A percentile compares a stretch with the other conserved stretches of the same genome.
Conservation (phyloP, 2,113 vertebrate genomes). For the Oryzias melastigma region DNA sequence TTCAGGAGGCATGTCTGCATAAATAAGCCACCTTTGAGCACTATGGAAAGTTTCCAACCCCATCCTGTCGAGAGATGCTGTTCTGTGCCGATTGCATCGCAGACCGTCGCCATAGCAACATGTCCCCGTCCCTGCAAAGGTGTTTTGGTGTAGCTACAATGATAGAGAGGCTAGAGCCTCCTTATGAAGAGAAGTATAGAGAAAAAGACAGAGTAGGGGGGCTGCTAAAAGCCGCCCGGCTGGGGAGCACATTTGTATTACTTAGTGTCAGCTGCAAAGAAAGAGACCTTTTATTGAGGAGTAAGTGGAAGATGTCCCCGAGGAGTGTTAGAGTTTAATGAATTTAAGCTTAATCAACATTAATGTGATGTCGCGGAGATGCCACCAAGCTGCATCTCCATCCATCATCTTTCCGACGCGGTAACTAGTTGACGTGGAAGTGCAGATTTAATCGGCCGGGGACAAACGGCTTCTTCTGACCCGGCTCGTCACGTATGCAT, state of each 20-base stretch:
- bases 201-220: constrained; percentile 22
- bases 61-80: constrained; percentile 41
- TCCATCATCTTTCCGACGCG: constrained; percentile 35
- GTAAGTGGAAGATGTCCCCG: constrained; percentile 59
- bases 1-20: background rate
- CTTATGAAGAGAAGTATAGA: constrained; percentile 36
- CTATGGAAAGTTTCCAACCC: constrained; percentile 48
- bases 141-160: constrained; percentile 42
- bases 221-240: constrained; percentile 41
- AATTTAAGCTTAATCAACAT: constrained; percentile 64
- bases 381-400: constrained; percentile 45
- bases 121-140: constrained; percentile 46
- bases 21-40: constrained; percentile 46
- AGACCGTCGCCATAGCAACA: constrained; percentile 71
- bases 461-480: constrained; percentile 23
- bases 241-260: constrained; percentile 63
- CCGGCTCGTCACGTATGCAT: constrained; percentile 1
- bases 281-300: constrained; percentile 62
- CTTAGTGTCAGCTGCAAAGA: constrained; percentile 62
- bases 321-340: constrained; percentile 62
- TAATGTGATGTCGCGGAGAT: constrained; percentile 44
- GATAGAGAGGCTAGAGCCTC: constrained; percentile 57
- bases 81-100: constrained; percentile 57
- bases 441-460: constrained; percentile 36
- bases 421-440: constrained; percentile 39